Evolutionary conservation across 2,888 invertebrate genomes (phyloP), one percentile per base, ranked within the genome.

Genomic region (Acronicta psi): DNA sequence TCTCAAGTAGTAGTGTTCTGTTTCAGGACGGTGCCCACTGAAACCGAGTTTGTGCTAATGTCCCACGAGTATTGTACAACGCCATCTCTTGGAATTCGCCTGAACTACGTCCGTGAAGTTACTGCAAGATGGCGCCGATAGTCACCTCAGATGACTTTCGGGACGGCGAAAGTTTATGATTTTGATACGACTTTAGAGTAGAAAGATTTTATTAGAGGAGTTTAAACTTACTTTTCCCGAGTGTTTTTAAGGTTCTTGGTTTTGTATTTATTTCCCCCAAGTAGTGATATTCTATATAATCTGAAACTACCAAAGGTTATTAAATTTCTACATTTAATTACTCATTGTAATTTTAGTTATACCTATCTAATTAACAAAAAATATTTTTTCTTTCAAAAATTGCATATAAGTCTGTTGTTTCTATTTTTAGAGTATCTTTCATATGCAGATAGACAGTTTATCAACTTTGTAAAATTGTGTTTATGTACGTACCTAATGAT

Each of bases 21-120:
- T 88, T 93, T 91, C 86, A 91, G 92, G 93, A 93, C 92, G 93
- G 92, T 87, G 84, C 85, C 74, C 77, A 83, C 84, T 83, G 88
- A 92, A 93, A 86, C 79, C 53, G 76, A 86, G 89, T 91, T 93
- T 76, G 85, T 75, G 63, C 87, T 83, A 64, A 77, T 76, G 81
- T 89, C 88, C 87, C 86, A 46, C 36, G 87, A 84, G 88, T 43
- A 77, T 64, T 62, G 47, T 47, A 66, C 46, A 81, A 51, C 84
- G 91, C 87, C 92, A 93, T 87, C 93, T 92, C 52, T 62, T 59
- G 44, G 41, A 45, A 57, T 14, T 3, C 1, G 36, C 9, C 18
- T 1, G 82, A 83, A 93, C 87, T 85, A 79, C 81, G 72, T 81
- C 55, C 55, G 52, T 17, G 42, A 59, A 64, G 79, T 62, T 74